Evolutionary conservation across 2,113 vertebrate genomes (phyloP), one percentile per base, ranked within the genome.

Genomic region (Myotis davidii): DNA sequence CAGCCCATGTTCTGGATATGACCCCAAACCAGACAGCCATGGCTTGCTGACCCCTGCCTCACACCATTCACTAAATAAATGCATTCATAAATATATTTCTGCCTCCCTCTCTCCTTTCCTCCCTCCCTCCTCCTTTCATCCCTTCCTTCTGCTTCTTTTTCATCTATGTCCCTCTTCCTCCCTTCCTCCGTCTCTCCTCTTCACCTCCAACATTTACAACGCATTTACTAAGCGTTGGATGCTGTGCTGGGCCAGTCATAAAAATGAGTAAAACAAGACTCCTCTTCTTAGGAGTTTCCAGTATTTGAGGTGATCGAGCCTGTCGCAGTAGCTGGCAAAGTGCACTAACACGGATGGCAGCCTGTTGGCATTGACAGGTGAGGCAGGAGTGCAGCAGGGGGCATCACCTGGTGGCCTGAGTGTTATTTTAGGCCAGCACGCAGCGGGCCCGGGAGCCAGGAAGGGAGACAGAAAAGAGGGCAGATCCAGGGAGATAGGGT

Each of bases 381-480:
- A 2, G 8, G 27, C 20, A 27, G 61, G 27, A 11, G 3, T 2
- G 9, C n/a, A 0, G 25, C 2, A 6, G 6, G 25, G 21, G n/a
- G 6, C 9, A 20, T 16, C 11, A 21, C 50, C 67, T 34, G 39
- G 54, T 10, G 23, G 2, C 11, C n/a, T n/a, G 25, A 34, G 27
- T 9, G 7, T 56, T 48, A 29, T 32, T 69, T 91, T 54, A 2
- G 56, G 52, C 48, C 6, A 39, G 32, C 13, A 9, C 6, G 11
- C 42, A 6, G 32, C 39, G 64, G 50, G 64, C 70, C 45, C 2
- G 2, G 2, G 50, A 42, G 25, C 52, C 2, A 1, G 27, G 73
- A 50, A 65, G n/a, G 29, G 32, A 65, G 70, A 61, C 2, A 11
- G 10, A 0, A 56, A 74, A 42, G 34, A 4, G 72, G 52, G 25